Percentiles rank a stretch among this genome's conserved stretches.
Conservation (phyloP, 2,113 vertebrate species). For the Hymenochirus boettgeri region DNA sequence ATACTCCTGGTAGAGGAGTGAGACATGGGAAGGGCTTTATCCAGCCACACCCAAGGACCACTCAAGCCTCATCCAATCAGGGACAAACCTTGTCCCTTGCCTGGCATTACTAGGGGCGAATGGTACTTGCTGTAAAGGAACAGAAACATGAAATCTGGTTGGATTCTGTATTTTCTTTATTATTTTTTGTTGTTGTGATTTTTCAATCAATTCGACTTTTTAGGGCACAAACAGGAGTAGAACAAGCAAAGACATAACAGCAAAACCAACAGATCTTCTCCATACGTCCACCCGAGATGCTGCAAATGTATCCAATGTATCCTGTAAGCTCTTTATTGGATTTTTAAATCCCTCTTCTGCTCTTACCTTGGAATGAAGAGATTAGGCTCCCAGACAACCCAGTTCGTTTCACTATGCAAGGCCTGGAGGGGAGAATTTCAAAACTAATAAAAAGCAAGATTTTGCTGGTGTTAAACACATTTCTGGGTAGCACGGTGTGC, state of each 20-base stretch:
- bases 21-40: too few relatives aligned
- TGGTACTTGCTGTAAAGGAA: too few relatives aligned
- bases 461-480: neutral
- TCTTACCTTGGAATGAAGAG: neutral
- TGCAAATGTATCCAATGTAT: neutral
- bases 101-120: too few relatives aligned
- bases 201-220: too few relatives aligned
- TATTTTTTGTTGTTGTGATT: too few relatives aligned
- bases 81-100: too few relatives aligned
- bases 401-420: neutral
- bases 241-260: neutral
- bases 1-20: too few relatives aligned
- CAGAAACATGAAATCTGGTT: too few relatives aligned
- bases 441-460: neutral
- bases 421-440: neutral
- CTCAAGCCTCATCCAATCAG: too few relatives aligned
- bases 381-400: neutral
- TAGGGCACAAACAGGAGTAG: neutral
- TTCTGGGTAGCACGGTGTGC: neutral
- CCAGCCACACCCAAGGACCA: too few relatives aligned
- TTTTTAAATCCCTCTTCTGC: neutral
- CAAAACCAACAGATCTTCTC: neutral
- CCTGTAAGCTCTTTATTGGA: constrained; percentile 1
- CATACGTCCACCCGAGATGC: neutral
- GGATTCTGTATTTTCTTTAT: neutral